Base-by-base conservation (phyloP, 2,888 invertebrate genomes). In the Latheticus oryzae region DNA sequence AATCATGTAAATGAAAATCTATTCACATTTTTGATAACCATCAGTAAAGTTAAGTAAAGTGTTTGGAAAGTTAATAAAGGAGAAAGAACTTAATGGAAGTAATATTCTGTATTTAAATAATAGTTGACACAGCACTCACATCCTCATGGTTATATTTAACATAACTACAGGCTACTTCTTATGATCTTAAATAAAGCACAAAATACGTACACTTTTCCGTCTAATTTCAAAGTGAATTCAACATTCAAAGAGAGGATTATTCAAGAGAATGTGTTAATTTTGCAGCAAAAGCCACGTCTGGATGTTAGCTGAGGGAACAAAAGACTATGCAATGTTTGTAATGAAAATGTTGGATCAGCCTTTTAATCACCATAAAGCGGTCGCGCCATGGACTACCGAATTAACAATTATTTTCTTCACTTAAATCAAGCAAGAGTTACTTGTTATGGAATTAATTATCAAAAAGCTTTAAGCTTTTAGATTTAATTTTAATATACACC, bases 221-320 rank as follows among this genome's bases (percentile, higher is more conserved):
- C 19, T 19, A 35, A 8, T 40, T 40, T 40, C 40, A 13, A 21
- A 40, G 24, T 24, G 21, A 23, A 13, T 11, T 24, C 24, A 12
- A 13, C 40, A 13, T 32, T 45, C 45, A 45, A 45, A 45, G 45
- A 16, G 11, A 8, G 9, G 42, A 5, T 42, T 42, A 26, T 42
- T 13, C 30, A 17, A 30, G 28, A 28, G 33, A 33, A 35, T 35
- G 47, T 47, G 47, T 47, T 47, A 47, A 47, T 47, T 47, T 35
- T 32, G 47, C 11, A 15, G 33, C 47, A 47, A 47, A 47, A 47
- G 47, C 33, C 8, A 26, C 13, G 13, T 16, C 47, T 47, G 47
- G 17, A 7, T 33, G 47, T 17, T 9, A 32, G 19, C 45, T 30
- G 17, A 12, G 5, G 2, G 33, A 47, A 47, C 47, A 47, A 47